Evolutionary conservation across 2,888 invertebrate genomes (phyloP).

Genomic region (Drosophila demipolita): DNA sequence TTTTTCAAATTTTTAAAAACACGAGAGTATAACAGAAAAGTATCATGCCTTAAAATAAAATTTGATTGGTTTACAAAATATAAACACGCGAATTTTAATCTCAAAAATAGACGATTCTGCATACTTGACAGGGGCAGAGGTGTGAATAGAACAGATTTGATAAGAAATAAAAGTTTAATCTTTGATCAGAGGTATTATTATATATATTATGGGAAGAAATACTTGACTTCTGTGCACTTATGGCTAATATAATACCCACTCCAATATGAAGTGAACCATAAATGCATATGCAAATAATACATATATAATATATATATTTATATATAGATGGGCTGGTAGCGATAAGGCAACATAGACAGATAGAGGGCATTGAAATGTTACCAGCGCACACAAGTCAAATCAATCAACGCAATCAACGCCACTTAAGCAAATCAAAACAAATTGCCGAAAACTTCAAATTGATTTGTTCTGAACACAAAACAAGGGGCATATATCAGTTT

Average conservation of each 20-base stretch:
- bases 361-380: slow-evolving; percentile 60
- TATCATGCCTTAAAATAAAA: slow-evolving; percentile 35
- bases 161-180: slow-evolving; percentile 60
- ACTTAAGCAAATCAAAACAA: slow-evolving; percentile 71
- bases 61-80: slow-evolving; percentile 60
- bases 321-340: slow-evolving; percentile 13
- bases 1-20: neutral
- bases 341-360: slow-evolving; percentile 29
- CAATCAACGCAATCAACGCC: slow-evolving; percentile 73
- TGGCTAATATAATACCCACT: slow-evolving; percentile 48
- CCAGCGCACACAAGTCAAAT: slow-evolving; percentile 56
- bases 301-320: neutral
- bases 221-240: slow-evolving; percentile 39
- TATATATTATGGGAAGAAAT: neutral
- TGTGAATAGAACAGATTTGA: slow-evolving; percentile 51
- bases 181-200: slow-evolving; percentile 10
- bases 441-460: slow-evolving; percentile 52
- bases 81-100: slow-evolving; percentile 70
- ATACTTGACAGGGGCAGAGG: slow-evolving; percentile 57
- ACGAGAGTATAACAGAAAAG: neutral
- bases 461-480: slow-evolving; percentile 8
- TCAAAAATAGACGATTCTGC: slow-evolving; percentile 37
- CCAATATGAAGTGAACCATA: slow-evolving; percentile 34
- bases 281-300: neutral
- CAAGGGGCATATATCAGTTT: slow-evolving; percentile 14